These are phyloP conservation scores for Cerceris rybyensis DNA, from an alignment of 2,888 invertebrate species.

Conservation along the genomic window DNA sequence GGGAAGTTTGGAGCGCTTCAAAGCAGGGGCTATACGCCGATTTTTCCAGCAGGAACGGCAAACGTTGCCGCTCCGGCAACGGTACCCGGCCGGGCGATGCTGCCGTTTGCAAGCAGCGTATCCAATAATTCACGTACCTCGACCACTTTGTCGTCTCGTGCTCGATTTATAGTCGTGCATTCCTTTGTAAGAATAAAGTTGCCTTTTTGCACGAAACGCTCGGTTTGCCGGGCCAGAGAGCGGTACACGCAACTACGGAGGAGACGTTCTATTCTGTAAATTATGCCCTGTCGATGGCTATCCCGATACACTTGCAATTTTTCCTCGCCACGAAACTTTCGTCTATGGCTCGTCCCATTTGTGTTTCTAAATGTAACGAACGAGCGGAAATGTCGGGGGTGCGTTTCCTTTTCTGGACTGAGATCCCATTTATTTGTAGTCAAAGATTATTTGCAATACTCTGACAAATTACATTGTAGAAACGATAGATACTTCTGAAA, in stretches of 20 bases:
- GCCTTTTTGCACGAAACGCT: constrained; percentile 7
- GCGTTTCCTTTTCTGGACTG: constrained; percentile 7
- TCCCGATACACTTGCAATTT: constrained; percentile 1
- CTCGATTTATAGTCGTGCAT: constrained; percentile 47
- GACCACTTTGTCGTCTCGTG: constrained; percentile 42
- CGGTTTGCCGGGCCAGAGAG: constrained; percentile 4
- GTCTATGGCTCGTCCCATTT: not conserved
- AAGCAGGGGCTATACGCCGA: constrained; percentile 33
- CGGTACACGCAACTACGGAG: not conserved
- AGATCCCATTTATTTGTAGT: not conserved
- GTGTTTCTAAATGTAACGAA: constrained; percentile 14
- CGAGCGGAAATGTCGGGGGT: constrained; percentile 5
- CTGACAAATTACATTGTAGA: too few relatives aligned
- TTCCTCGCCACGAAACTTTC: not conserved
- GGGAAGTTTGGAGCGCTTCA: constrained; percentile 14
- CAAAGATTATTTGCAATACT: too few relatives aligned
- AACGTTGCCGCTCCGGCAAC: not conserved
- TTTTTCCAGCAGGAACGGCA: constrained; percentile 31
- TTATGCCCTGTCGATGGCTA: constrained; percentile 5
- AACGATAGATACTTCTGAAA: too few relatives aligned
- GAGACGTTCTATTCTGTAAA: not conserved
- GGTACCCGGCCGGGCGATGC: constrained; percentile 15
- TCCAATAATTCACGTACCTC: constrained; percentile 57
- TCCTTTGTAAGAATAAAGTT: constrained; percentile 32
- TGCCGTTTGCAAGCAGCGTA: constrained; percentile 50